Percentiles rank a stretch among this genome's conserved stretches.
These are phyloP conservation scores for Protula sp. DNA, from an alignment of 2,888 invertebrate species.

Conservation along the genomic window DNA sequence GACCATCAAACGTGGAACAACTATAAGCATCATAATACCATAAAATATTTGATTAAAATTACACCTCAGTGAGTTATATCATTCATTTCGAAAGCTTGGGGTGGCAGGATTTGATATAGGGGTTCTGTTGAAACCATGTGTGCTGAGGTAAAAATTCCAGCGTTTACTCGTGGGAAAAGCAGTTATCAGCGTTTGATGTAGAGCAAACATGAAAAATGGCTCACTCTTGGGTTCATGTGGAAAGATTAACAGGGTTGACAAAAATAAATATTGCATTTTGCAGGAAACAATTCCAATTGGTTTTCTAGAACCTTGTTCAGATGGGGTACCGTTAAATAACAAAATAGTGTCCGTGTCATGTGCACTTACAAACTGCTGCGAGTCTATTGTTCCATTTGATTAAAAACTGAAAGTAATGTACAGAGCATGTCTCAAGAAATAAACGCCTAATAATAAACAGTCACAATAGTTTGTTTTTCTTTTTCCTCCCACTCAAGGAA, in stretches of 20 bases:
- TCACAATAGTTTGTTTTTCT: no score
- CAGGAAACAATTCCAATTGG: neutral
- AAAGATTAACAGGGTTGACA: slow-evolving; percentile 19
- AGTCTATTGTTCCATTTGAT: slow-evolving; percentile 1
- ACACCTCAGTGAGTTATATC: slow-evolving; percentile 23
- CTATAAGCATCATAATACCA: slow-evolving; percentile 18
- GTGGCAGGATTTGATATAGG: slow-evolving; percentile 28
- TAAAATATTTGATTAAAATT: slow-evolving; percentile 27
- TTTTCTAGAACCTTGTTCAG: no score
- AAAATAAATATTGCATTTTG: slow-evolving; percentile 7
- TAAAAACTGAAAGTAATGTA: no score
- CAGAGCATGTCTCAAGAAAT: no score
- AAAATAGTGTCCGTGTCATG: neutral
- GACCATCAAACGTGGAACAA: neutral
- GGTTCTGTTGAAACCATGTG: neutral
- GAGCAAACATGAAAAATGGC: slow-evolving; percentile 20
- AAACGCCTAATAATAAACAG: no score
- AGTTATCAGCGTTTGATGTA: slow-evolving; percentile 15
- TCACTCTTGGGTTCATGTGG: slow-evolving; percentile 20
- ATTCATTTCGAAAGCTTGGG: slow-evolving; percentile 28
- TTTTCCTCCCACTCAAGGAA: no score
- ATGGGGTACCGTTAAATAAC: no score
- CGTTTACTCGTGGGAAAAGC: slow-evolving; percentile 12
- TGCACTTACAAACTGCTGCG: no score
- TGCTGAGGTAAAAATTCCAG: neutral